Conservation (phyloP, 2,113 vertebrate genomes). For the Hypanus sabinus region DNA sequence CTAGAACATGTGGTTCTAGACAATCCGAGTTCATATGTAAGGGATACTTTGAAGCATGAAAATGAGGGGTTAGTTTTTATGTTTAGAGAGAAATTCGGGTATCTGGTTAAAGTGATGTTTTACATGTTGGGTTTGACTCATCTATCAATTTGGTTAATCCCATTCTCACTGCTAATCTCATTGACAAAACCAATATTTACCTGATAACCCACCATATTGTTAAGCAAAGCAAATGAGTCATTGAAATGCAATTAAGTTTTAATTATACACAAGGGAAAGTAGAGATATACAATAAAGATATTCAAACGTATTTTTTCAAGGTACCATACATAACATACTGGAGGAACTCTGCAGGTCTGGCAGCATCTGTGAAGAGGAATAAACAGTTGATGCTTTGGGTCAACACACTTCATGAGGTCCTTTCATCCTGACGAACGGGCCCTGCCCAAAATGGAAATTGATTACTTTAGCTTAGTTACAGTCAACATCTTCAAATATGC, state of each 20-base stretch:
- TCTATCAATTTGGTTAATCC: background rate
- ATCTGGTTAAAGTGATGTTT: background rate
- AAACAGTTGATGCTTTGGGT: no score
- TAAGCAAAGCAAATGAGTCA: background rate
- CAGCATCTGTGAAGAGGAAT: no score
- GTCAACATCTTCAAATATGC: no score
- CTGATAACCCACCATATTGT: background rate
- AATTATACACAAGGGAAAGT: background rate
- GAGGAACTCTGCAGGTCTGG: no score
- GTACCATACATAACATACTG: no score
- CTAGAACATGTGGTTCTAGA: background rate
- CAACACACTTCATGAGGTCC: no score
- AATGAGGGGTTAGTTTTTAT: background rate
- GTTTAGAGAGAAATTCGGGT: background rate
- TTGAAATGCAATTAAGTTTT: background rate
- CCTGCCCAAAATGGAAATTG: no score
- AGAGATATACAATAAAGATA: background rate
- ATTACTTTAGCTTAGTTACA: no score
- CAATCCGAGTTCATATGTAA: background rate
- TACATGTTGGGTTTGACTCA: background rate
- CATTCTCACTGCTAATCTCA: background rate
- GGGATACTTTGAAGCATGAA: background rate
- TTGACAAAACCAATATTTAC: background rate
- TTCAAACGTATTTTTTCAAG: conserved; percentile 4
- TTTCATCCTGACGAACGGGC: no score